Conservation (phyloP, 2,113 vertebrate genomes). For the Gobio gobio region DNA sequence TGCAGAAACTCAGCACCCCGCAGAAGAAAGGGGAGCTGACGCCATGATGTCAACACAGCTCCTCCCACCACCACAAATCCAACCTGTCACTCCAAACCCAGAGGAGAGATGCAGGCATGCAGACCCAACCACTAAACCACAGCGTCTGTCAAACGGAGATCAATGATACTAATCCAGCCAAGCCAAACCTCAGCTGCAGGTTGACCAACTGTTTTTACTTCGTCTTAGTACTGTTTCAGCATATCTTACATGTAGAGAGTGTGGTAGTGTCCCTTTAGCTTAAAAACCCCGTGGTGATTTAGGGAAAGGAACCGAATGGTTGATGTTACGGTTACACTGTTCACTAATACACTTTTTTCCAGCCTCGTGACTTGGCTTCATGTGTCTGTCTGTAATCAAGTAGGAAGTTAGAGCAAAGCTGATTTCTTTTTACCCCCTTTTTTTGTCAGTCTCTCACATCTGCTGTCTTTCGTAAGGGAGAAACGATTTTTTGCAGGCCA, state of each 20-base stretch:
- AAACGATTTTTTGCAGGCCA: constrained; percentile 44
- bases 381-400: constrained; percentile 49
- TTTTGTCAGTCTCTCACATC: constrained; percentile 13
- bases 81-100: constrained; percentile 44
- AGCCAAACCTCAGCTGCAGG: constrained; percentile 58
- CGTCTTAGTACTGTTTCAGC: constrained; percentile 49
- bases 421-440: constrained; percentile 4
- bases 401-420: constrained; percentile 46
- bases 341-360: constrained; percentile 46
- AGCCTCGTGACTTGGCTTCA: constrained; percentile 44
- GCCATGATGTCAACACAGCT: constrained; percentile 44
- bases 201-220: constrained; percentile 55
- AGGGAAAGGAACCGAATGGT: constrained; percentile 34
- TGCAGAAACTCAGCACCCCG: constrained; percentile 83
- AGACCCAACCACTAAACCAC: constrained; percentile 47
- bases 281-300: constrained; percentile 39
- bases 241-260: constrained; percentile 54
- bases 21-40: constrained; percentile 77
- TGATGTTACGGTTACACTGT: constrained; percentile 41
- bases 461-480: constrained; percentile 30
- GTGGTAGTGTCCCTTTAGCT: constrained; percentile 56
- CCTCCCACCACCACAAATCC: constrained; percentile 41
- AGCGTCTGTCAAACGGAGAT: constrained; percentile 49
- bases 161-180: constrained; percentile 51
- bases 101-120: constrained; percentile 38